Evolutionary conservation across 2,888 invertebrate species (phyloP).

Genomic region (Laothoe populi): DNA sequence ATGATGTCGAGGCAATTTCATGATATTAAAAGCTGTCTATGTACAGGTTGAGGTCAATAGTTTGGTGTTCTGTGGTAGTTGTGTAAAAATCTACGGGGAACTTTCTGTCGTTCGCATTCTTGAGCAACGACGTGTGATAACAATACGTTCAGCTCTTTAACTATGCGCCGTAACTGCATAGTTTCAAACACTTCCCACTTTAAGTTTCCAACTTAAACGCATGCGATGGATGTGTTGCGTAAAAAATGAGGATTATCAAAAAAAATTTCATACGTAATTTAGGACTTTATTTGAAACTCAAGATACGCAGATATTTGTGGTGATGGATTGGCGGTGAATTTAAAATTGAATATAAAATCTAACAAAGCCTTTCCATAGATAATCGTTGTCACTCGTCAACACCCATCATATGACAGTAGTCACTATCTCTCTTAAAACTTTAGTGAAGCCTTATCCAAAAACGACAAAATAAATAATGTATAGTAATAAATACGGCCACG

Average conservation of each 20-base stretch:
- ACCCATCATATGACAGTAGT: slow-evolving; percentile 8
- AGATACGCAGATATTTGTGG: slow-evolving; percentile 1
- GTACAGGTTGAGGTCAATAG: slow-evolving; percentile 77
- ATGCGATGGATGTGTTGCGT: slow-evolving; percentile 15
- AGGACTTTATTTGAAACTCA: neutral
- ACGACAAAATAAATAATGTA: too few relatives aligned
- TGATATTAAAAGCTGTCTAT: slow-evolving; percentile 81
- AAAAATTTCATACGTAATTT: neutral
- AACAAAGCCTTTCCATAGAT: slow-evolving; percentile 9
- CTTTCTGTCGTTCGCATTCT: slow-evolving; percentile 74
- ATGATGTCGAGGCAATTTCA: slow-evolving; percentile 81
- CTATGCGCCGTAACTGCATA: slow-evolving; percentile 67
- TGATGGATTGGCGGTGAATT: slow-evolving; percentile 10
- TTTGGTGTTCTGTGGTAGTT: slow-evolving; percentile 71
- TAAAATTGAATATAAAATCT: slow-evolving; percentile 5
- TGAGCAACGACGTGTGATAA: slow-evolving; percentile 70
- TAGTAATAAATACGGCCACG: too few relatives aligned
- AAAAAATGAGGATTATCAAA: neutral
- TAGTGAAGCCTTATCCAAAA: neutral
- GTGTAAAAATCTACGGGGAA: slow-evolving; percentile 65
- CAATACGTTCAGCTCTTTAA: slow-evolving; percentile 68
- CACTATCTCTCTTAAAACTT: neutral
- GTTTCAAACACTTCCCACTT: slow-evolving; percentile 39
- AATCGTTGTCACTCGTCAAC: slow-evolving; percentile 2
- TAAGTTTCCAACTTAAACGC: slow-evolving; percentile 14